A percentile compares a stretch with the other conserved stretches of the same genome.
phyloP scores from a whole-genome alignment of 2,888 invertebrate species.

The Ichneumon xanthorius region DNA sequence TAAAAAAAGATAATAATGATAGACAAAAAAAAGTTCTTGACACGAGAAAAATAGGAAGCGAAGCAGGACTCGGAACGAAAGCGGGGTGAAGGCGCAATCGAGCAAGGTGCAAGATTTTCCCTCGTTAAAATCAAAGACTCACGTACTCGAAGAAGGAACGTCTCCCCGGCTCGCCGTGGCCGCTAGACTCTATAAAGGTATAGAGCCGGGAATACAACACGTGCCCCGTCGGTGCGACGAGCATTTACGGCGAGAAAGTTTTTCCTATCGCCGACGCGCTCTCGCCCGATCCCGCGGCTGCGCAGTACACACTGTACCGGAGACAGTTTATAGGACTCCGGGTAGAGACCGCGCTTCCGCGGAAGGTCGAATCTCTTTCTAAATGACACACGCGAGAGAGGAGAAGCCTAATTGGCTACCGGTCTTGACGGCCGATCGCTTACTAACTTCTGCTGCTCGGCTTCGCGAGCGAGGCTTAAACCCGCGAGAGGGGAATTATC shows the following conservation, averaged over 20 bases:
- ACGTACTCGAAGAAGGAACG: conserved; percentile 41
- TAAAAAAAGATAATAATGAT: too few species aligned
- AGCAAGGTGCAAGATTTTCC: conserved; percentile 66
- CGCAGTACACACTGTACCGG: background rate
- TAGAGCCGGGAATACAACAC: conserved; percentile 50
- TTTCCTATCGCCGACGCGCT: conserved; percentile 59
- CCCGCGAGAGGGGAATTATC: conserved; percentile 55
- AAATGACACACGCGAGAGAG: conserved; percentile 67
- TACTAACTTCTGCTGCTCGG: conserved; percentile 58
- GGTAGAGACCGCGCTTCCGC: conserved; percentile 58
- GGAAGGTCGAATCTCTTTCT: conserved; percentile 68
- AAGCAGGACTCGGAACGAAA: conserved; percentile 18
- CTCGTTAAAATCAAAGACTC: conserved; percentile 64
- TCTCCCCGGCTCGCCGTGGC: conserved; percentile 18
- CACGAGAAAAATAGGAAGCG: conserved; percentile 17
- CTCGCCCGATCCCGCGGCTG: conserved; percentile 37
- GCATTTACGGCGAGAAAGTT: conserved; percentile 79
- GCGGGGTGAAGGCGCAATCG: conserved; percentile 54
- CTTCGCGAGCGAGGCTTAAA: conserved; percentile 16
- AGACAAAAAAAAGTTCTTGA: background rate
- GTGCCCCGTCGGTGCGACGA: conserved; percentile 45
- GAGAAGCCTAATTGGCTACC: conserved; percentile 69
- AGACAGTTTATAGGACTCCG: conserved; percentile 20
- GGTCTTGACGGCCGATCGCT: conserved; percentile 69
- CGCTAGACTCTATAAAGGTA: conserved; percentile 51